Evolutionary conservation across 2,888 invertebrate species (phyloP).

Genomic region (Himalopsyche tibetana): DNA sequence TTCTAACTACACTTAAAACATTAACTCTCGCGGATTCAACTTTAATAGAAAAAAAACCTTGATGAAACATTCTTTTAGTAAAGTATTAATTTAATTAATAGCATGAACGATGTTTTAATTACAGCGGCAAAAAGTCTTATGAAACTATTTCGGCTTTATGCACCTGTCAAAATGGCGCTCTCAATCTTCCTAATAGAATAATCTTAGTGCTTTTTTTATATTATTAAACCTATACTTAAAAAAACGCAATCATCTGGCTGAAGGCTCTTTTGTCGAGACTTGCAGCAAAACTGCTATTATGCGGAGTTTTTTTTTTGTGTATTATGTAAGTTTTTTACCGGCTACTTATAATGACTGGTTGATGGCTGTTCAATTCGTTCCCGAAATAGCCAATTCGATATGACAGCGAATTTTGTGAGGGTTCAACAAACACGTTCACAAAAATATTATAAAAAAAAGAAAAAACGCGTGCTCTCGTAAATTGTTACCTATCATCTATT

Average conservation of each 20-base stretch:
- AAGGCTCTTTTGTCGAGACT: not conserved
- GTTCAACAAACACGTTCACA: too few relatives aligned
- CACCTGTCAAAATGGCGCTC: not conserved
- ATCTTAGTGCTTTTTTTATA: not conserved
- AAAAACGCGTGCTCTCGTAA: too few relatives aligned
- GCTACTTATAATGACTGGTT: not conserved
- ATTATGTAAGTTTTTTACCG: not conserved
- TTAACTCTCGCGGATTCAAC: too few relatives aligned
- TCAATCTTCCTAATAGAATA: not conserved
- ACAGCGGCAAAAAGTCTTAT: not conserved
- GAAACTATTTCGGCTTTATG: not conserved
- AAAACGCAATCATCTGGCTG: not conserved
- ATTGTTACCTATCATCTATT: too few relatives aligned
- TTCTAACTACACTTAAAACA: too few relatives aligned
- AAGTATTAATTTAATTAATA: not conserved
- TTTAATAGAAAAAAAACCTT: too few relatives aligned
- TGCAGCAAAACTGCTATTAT: slow-evolving; percentile 20
- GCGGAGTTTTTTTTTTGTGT: not conserved
- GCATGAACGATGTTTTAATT: not conserved
- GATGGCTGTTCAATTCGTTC: not conserved
- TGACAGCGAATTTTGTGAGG: not conserved
- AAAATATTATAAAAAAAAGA: too few relatives aligned
- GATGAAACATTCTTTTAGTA: too few relatives aligned
- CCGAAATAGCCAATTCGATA: not conserved
- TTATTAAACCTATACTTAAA: not conserved